Percentiles rank a stretch among this genome's conserved stretches.
Evolutionary conservation across 2,113 vertebrate genomes (phyloP).

Genomic region (Carollia perspicillata): DNA sequence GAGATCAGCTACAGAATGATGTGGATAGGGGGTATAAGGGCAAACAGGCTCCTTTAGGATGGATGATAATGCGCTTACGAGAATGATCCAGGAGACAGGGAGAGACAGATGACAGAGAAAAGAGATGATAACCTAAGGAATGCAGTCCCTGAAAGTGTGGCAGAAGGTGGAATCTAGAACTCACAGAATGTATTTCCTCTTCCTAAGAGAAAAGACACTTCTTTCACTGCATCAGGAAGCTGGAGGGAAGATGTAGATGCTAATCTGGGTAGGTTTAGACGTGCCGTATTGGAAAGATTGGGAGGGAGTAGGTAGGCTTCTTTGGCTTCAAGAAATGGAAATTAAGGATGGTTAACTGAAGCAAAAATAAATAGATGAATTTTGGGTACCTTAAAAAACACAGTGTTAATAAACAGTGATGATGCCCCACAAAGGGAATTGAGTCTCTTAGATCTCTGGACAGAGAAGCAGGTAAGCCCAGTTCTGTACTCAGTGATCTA

Average conservation of each 20-base stretch:
- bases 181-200: neutral
- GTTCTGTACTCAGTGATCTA: neutral
- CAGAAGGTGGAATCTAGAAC: neutral
- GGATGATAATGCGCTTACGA: neutral
- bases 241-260: neutral
- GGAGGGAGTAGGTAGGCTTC: neutral
- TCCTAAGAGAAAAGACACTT: neutral
- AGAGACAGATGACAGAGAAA: neutral
- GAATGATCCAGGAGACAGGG: neutral
- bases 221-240: neutral
- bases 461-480: neutral
- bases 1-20: neutral
- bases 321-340: conserved; percentile 15
- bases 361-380: neutral
- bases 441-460: neutral
- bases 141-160: neutral
- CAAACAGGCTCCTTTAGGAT: neutral
- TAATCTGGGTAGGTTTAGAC: neutral
- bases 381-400: neutral
- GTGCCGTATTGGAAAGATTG: neutral
- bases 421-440: neutral
- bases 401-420: neutral
- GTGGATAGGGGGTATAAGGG: neutral
- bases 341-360: neutral
- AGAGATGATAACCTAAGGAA: neutral